Evolutionary conservation across 2,888 invertebrate species (phyloP), one percentile per base, ranked within the genome.

Genomic region (Noctua janthe): DNA sequence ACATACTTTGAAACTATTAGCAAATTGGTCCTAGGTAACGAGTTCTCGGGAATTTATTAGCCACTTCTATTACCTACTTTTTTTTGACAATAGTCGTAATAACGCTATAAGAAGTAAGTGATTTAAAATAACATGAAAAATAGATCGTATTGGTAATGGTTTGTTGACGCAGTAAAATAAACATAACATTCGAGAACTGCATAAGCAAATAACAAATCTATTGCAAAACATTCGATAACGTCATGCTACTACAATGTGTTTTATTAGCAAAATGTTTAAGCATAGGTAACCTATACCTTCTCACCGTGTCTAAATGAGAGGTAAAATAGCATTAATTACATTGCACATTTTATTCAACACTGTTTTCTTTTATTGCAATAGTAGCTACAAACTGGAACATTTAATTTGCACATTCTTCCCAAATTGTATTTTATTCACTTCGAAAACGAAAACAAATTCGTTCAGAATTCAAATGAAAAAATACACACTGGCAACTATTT

Each of bases 391-490:
- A 51, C 17, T 66, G 51, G 13, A 64, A 69, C 3, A 35, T 73
- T 81, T 47, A 39, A 81, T 54, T 69, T 49, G 35, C n/a, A 20
- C 11, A 47, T 70, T 73, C 0, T 70, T 29, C 17, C 15, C 15
- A 71, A 67, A 51, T 69, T 69, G 8, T 39, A 74, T 71, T 82
- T 71, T 70, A 39, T 70, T 70, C 1, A n/a, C 13, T 35, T 81
- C 23, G 29, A 64, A 79, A 62, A 20, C 6, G 43, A 17, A 70
- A 78, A 69, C n/a, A 23, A 78, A n/a, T 54, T 29, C 39, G 39
- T 67, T 78, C 39, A 8, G 49, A 78, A 78, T 78, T 78, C 35
- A 49, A 78, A 78, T 56, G 17, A 35, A 66, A 47, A 54, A 35
- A n/a, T 66, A 49, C 66, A 67, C 7, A 49, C 20, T n/a, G 20